A percentile compares a stretch with the other conserved stretches of the same genome.
Evolutionary conservation across 2,888 invertebrate genomes (phyloP).

Genomic region (Lasioglossum pauxillum): DNA sequence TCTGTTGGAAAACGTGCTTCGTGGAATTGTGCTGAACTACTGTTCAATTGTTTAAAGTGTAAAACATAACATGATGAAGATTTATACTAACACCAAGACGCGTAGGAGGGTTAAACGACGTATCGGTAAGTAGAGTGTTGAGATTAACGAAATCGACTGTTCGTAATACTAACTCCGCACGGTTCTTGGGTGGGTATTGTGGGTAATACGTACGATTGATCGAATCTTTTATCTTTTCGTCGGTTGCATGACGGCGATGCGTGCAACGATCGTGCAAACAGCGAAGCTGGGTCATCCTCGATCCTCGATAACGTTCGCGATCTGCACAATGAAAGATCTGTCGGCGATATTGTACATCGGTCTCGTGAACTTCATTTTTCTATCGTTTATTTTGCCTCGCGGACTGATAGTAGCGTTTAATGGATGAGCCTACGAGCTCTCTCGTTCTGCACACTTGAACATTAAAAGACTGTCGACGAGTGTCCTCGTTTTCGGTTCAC

Average conservation of each 20-base stretch:
- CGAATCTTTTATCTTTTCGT: background rate
- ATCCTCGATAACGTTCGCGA: background rate
- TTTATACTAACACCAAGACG: background rate
- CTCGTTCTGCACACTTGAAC: constrained; percentile 9
- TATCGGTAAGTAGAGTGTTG: too few species aligned
- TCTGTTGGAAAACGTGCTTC: too few species aligned
- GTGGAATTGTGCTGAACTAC: too few species aligned
- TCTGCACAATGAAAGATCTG: background rate
- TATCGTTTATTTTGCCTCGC: background rate
- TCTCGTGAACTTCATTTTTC: background rate
- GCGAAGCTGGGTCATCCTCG: background rate
- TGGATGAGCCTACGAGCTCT: background rate
- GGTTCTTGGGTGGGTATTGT: background rate
- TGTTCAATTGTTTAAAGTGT: too few species aligned
- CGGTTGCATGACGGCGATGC: background rate
- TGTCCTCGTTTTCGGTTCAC: constrained; percentile 6
- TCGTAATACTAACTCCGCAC: background rate
- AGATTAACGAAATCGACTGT: background rate
- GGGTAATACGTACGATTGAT: background rate
- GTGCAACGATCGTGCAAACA: background rate
- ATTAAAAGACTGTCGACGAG: constrained; percentile 4
- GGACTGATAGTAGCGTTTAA: background rate
- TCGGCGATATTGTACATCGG: background rate
- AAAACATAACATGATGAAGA: too few species aligned
- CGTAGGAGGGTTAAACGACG: too few species aligned